Base-by-base conservation (phyloP, 2,113 vertebrate genomes). In the Osmerus eperlanus region DNA sequence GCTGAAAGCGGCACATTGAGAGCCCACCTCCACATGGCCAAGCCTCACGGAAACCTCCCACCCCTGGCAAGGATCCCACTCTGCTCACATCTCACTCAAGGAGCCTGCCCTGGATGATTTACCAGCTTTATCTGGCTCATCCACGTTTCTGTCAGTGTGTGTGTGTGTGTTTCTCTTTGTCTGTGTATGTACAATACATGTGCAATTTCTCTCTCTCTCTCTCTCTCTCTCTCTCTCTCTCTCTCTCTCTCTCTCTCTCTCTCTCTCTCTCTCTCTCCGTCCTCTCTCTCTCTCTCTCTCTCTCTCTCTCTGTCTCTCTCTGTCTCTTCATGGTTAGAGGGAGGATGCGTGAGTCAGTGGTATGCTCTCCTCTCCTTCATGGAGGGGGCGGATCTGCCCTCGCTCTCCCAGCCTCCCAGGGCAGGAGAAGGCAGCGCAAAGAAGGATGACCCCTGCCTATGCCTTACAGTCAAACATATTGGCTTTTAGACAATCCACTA, bases 1-100 rank as follows among this genome's bases (percentile, higher is more conserved):
- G 94, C 94, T 96, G 95, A 96, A 95, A 95, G 93, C 87, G 80
- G 92, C 93, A 94, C 93, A 91, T 92, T 95, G 93, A 95, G 93
- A 92, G 94, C 93, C 93, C 93, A 90, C 91, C 93, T 93, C 91
- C 92, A 87, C 87, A 87, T 78, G 89, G 92, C 89, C 29, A 87
- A 92, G 92, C 93, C 94, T 95, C 95, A 91, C 92, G 91, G 94
- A 95, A 92, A 91, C 84, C 91, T 88, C 89, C 93, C 92, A 91
- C 89, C 91, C 86, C 91, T 96, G 96, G 96, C 95, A 89, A 76
- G 63, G 78, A 90, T 95, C 96, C 95, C 94, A 84, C 84, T 88
- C 88, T 73, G 72, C 82, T 83, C 81, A 88, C 75, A 83, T 76
- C 85, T 87, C 90, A 94, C 92, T 94, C 87, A 86, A 87, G 89